A percentile compares a stretch with the other conserved stretches of the same genome.
Conservation (phyloP, 2,888 invertebrate species). For the Clistopyga incitator region DNA sequence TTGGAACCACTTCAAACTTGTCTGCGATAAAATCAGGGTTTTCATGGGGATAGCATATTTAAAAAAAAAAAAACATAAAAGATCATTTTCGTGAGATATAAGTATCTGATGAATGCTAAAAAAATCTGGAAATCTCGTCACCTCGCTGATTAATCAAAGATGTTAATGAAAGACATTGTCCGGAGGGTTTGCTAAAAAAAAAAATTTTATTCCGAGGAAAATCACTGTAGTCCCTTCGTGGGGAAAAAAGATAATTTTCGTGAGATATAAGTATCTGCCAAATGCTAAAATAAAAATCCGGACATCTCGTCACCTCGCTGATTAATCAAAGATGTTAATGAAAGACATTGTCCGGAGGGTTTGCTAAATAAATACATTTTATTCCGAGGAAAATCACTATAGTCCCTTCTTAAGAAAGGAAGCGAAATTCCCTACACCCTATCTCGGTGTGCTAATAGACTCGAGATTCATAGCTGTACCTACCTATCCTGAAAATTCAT, state of each 20-base stretch:
- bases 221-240: not conserved
- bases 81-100: not conserved
- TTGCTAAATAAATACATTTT: not conserved
- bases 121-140: too few species aligned
- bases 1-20: too few species aligned
- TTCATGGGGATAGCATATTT: too few species aligned
- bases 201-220: not conserved
- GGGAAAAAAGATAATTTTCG: not conserved
- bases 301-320: too few species aligned
- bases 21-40: too few species aligned
- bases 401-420: not conserved
- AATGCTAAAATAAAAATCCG: too few species aligned
- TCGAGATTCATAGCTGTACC: constrained; percentile 11
- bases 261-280: not conserved
- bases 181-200: not conserved
- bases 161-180: not conserved
- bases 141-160: not conserved
- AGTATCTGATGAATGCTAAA: too few species aligned
- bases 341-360: not conserved
- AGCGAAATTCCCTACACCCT: not conserved
- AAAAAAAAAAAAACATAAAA: not conserved
- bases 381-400: not conserved
- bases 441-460: not conserved
- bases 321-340: not conserved
- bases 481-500: constrained; percentile 4